Conservation (phyloP, 2,113 vertebrate genomes). For the Ranitomeya variabilis region DNA sequence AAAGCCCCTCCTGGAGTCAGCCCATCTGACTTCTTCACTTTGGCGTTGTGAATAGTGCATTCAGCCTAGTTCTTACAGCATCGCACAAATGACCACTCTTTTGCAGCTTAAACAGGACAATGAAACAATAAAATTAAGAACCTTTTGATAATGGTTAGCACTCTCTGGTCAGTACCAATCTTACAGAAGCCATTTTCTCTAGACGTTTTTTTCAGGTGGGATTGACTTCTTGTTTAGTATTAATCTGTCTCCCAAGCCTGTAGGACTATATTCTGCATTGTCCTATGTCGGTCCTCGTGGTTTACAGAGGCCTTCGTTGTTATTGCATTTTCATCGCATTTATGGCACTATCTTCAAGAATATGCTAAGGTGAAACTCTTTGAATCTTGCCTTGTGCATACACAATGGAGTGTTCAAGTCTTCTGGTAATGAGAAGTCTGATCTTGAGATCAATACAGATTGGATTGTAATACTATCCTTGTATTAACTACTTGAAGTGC, state of each 20-base stretch:
- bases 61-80: too few relatives aligned
- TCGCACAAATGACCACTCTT: too few relatives aligned
- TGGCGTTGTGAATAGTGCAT: too few relatives aligned
- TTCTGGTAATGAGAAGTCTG: slow-evolving; percentile 39
- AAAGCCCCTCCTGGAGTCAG: too few relatives aligned
- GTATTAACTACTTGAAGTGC: background rate
- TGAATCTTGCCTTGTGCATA: slow-evolving; percentile 7
- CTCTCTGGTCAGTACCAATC: too few relatives aligned
- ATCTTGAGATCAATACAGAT: slow-evolving; percentile 39
- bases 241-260: too few relatives aligned
- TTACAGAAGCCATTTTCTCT: too few relatives aligned
- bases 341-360: background rate
- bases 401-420: slow-evolving; percentile 27
- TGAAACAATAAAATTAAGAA: too few relatives aligned
- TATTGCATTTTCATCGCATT: background rate
- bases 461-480: slow-evolving; percentile 18
- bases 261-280: background rate
- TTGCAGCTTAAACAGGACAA: too few relatives aligned
- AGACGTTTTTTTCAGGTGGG: too few relatives aligned
- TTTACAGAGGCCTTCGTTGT: background rate
- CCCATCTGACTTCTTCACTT: too few relatives aligned
- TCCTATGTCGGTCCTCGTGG: background rate
- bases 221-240: background rate
- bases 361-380: slow-evolving; percentile 10
- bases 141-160: too few relatives aligned